Evolutionary conservation across 2,797 vertebrate genomes (phyloP).

Genomic region (Sebastes kiyomatsui): DNA sequence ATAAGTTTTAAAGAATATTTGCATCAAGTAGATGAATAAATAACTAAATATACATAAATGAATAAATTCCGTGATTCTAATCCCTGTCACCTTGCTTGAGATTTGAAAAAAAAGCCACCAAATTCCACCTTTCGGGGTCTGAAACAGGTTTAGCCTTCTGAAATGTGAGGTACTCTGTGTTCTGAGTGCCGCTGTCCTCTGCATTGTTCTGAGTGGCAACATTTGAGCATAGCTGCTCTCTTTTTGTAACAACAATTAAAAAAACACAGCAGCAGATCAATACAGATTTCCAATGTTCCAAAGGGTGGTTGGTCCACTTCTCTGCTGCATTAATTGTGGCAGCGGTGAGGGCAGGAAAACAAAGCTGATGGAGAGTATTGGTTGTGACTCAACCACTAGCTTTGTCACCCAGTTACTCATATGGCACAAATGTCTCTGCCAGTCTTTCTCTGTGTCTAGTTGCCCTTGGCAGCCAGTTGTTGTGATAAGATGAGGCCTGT

Average conservation of each 20-base stretch:
- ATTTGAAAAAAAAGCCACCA: not conserved
- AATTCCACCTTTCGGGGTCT: not conserved
- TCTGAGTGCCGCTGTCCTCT: constrained; percentile 42
- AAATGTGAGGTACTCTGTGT: constrained; percentile 21
- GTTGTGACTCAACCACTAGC: constrained; percentile 62
- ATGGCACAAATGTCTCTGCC: constrained; percentile 50
- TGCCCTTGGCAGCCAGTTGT: constrained; percentile 40
- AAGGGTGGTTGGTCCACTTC: constrained; percentile 63
- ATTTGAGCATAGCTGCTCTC: constrained; percentile 63
- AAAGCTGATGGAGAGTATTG: constrained; percentile 71
- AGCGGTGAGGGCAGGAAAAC: constrained; percentile 75
- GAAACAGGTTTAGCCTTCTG: constrained; percentile 25
- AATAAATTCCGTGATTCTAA: not conserved
- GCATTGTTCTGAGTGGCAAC: constrained; percentile 56
- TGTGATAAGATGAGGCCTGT: constrained; percentile 38
- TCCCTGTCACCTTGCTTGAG: not conserved
- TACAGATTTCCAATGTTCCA: constrained; percentile 63
- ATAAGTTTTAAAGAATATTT: not conserved
- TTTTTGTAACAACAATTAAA: constrained; percentile 67
- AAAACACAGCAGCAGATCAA: constrained; percentile 56
- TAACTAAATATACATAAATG: not conserved
- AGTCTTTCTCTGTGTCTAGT: constrained; percentile 39
- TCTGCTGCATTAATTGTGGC: constrained; percentile 69
- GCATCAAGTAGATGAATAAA: not conserved
- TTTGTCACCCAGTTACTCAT: constrained; percentile 52